Conservation (phyloP, 2,113 vertebrate genomes). For the Trematomus loennbergii region DNA sequence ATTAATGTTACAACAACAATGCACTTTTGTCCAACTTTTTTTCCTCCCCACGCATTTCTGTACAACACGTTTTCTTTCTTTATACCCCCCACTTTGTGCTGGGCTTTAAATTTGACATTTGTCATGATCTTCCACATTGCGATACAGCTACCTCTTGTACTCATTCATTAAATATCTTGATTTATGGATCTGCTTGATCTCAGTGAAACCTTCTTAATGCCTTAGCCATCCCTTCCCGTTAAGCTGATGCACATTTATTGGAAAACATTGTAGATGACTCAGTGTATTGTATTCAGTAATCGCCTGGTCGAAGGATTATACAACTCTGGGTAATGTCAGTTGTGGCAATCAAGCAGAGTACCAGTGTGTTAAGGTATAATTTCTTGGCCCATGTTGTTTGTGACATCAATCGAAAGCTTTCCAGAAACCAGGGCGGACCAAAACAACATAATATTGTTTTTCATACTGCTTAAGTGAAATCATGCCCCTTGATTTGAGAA, state of each 20-base stretch:
- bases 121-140: not conserved
- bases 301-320: slow-evolving; percentile 32
- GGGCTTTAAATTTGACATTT: slow-evolving; percentile 15
- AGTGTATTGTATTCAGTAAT: slow-evolving; percentile 31
- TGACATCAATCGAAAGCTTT: slow-evolving; percentile 78
- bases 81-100: slow-evolving; percentile 13
- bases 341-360: slow-evolving; percentile 65
- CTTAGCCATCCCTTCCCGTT: slow-evolving; percentile 11
- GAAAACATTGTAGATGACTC: slow-evolving; percentile 47
- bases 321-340: slow-evolving; percentile 55
- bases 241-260: slow-evolving; percentile 23
- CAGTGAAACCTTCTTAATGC: not conserved
- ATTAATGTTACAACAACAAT: slow-evolving; percentile 84
- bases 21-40: slow-evolving; percentile 72
- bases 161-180: not conserved
- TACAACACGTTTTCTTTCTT: slow-evolving; percentile 23
- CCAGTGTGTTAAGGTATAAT: slow-evolving; percentile 59
- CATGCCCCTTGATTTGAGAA: slow-evolving; percentile 83
- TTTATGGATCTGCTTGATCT: not conserved
- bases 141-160: not conserved
- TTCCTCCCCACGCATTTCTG: not conserved
- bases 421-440: slow-evolving; percentile 68
- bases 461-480: slow-evolving; percentile 82
- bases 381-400: slow-evolving; percentile 68
- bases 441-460: slow-evolving; percentile 75